Evolutionary conservation across 2,888 invertebrate species (phyloP).

Genomic region (Alitta virens): DNA sequence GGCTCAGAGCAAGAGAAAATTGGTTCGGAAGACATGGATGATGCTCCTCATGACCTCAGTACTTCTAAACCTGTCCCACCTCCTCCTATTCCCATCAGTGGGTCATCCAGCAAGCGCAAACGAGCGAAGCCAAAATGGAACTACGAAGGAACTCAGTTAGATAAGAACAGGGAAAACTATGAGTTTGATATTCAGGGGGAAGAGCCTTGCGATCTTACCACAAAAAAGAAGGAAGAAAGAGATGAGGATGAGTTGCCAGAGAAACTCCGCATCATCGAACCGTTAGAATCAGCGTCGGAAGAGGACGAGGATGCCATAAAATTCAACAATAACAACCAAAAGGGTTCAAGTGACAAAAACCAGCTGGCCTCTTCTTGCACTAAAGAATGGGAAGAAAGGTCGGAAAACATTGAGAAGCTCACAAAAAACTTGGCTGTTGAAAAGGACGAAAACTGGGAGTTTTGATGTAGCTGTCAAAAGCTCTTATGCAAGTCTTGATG

Average conservation of each 20-base stretch:
- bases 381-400: neutral
- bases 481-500: no score
- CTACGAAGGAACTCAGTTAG: constrained; percentile 71
- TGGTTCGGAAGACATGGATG: no score
- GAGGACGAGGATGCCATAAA: constrained; percentile 8
- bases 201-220: neutral
- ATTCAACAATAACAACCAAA: constrained; percentile 9
- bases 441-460: no score
- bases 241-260: neutral
- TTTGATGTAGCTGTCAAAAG: no score
- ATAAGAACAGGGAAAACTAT: constrained; percentile 27
- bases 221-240: neutral
- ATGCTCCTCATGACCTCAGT: neutral
- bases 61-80: neutral
- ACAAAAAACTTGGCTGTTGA: constrained; percentile 1
- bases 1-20: neutral
- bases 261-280: no score
- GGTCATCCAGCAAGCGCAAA: constrained; percentile 65
- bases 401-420: constrained; percentile 9
- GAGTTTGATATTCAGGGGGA: neutral
- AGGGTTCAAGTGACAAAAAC: constrained; percentile 2
- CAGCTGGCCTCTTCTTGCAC: no score
- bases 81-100: neutral
- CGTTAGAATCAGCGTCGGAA: no score
- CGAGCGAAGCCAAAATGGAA: constrained; percentile 97